These are phyloP conservation scores for Ia io DNA, from an alignment of 2,113 vertebrate genomes.

Conservation along the genomic window DNA sequence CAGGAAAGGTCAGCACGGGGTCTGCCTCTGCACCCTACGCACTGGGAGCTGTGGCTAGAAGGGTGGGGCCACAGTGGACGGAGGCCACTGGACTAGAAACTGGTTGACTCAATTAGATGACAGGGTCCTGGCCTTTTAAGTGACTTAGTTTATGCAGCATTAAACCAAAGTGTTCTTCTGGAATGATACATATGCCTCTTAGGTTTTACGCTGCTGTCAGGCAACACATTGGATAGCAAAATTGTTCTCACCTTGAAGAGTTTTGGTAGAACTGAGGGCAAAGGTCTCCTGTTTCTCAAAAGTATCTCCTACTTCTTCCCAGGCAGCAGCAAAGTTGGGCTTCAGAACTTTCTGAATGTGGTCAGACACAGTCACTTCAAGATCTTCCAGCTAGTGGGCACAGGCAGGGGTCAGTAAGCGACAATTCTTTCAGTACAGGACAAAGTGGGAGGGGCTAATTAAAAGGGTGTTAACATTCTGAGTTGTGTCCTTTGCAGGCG, in stretches of 20 bases:
- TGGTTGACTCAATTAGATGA: neutral
- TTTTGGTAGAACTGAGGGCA: slow-evolving; percentile 93
- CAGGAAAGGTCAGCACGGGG: neutral
- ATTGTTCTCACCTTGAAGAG: slow-evolving; percentile 89
- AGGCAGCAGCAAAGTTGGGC: slow-evolving; percentile 95
- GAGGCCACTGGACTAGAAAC: neutral
- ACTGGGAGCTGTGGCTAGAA: neutral
- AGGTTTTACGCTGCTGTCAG: neutral
- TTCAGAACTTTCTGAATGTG: slow-evolving; percentile 97
- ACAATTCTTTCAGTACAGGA: neutral
- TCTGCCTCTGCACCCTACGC: neutral
- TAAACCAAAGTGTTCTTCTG: neutral
- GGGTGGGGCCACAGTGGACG: too few species aligned
- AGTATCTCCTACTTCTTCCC: slow-evolving; percentile 97
- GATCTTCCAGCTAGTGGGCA: slow-evolving; percentile 90
- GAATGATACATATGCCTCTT: neutral
- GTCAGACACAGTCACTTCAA: slow-evolving; percentile 94
- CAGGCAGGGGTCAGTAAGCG: slow-evolving; percentile 31
- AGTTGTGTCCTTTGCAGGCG: neutral
- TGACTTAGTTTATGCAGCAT: neutral
- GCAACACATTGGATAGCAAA: neutral
- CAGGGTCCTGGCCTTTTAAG: neutral
- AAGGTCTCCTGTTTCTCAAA: slow-evolving; percentile 99
- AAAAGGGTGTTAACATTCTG: too few species aligned
- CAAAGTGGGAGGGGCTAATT: neutral